Base-by-base conservation (phyloP, 2,113 vertebrate genomes). In the Fregata magnificens region DNA sequence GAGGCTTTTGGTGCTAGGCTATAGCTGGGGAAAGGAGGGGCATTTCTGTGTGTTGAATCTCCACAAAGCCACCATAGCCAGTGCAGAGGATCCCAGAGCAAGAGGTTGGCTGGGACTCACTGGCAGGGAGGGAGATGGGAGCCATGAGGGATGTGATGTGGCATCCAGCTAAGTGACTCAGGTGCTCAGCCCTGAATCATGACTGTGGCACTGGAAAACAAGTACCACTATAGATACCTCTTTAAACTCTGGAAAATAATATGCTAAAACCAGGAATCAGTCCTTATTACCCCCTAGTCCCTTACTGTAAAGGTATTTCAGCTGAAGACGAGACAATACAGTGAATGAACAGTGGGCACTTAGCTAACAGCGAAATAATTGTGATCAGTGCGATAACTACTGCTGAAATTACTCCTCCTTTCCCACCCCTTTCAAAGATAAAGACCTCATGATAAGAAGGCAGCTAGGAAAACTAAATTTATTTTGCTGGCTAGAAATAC, bases 401-500 rank as follows among this genome's bases (percentile, higher is more conserved):
- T 28, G 56, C 34, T 79, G 61, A 94, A 96, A 95, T 97, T 76
- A 87, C 32, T 94, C 76, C 53, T 82, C 42, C 58, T 90, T 49
- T 90, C 32, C 55, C 45, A 77, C 16, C 9, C 15, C 13, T 83
- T 92, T 95, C 74, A 95, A 66, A 92, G 90, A 92, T 47, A 86
- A 92, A 93, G 61, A 21, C 44, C 31, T 82, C 1, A 3, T 8
- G n/a, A 86, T 92, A 93, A 94, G 59, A 72, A 95, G 34, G 70
- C 28, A 94, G 59, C 42, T 59, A 76, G 42, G 21, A 85, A 94
- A 95, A 69, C 11, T 15, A 45, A 29, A 89, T 69, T 76, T 91
- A 82, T 95, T 89, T 90, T 78, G 14, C 61, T 73, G n/a, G 19
- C 25, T 89, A 61, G 83, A 95, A 95, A 93, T 84, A 74, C 42